A percentile compares a stretch with the other conserved stretches of the same genome.
phyloP scores from a whole-genome alignment of 53 echinoderm and acorn worm species.

The Henricia sp. region DNA sequence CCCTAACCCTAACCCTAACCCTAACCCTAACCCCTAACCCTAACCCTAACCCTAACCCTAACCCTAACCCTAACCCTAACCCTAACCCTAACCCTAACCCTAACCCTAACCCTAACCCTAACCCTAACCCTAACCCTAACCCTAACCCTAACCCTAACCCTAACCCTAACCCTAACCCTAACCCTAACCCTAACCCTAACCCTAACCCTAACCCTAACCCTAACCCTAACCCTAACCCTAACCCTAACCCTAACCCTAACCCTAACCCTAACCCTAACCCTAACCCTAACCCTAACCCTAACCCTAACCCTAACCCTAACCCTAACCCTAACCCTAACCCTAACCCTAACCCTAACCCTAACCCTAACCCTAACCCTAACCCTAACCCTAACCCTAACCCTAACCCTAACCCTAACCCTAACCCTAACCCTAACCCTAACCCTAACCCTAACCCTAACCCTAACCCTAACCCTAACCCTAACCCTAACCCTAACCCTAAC shows the following conservation, averaged over 20 bases:
- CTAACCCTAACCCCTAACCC: no score
- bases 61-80: constrained; percentile 31
- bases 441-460: constrained; percentile 31
- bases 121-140: constrained; percentile 31
- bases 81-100: constrained; percentile 14
- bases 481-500: constrained; percentile 31
- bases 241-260: constrained; percentile 31
- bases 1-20: constrained; percentile 31
- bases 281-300: constrained; percentile 31
- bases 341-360: constrained; percentile 31
- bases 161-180: constrained; percentile 31
- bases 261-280: constrained; percentile 31
- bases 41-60: constrained; percentile 31
- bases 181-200: constrained; percentile 31
- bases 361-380: constrained; percentile 31
- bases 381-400: constrained; percentile 31
- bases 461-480: constrained; percentile 31
- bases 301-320: constrained; percentile 31
- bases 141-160: constrained; percentile 31
- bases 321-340: constrained; percentile 31
- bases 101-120: constrained; percentile 24
- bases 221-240: constrained; percentile 31
- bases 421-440: constrained; percentile 31
- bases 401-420: constrained; percentile 30
- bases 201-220: constrained; percentile 31